These are phyloP conservation scores for Chrysemys picta DNA, from an alignment of 2,113 vertebrate species.

Conservation along the genomic window DNA sequence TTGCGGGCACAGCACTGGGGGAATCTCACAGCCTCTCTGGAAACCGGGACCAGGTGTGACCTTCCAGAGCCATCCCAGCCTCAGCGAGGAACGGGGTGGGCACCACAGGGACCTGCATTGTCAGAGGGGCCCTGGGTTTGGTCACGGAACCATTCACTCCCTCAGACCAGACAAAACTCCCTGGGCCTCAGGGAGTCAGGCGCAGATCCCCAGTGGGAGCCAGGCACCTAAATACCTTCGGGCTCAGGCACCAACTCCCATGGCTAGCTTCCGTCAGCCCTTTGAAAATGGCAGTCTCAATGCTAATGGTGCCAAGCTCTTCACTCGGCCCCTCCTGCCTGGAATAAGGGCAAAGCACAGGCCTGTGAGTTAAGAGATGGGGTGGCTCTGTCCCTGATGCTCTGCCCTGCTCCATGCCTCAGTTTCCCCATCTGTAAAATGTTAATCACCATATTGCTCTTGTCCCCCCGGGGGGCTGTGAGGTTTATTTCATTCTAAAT, in stretches of 20 bases:
- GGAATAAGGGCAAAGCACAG: background rate
- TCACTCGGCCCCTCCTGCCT: background rate
- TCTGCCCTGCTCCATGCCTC: background rate
- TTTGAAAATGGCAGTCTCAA: background rate
- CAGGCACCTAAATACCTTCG: background rate
- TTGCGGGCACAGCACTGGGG: background rate
- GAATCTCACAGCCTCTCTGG: background rate
- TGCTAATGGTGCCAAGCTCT: background rate
- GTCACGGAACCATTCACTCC: background rate
- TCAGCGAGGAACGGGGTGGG: background rate
- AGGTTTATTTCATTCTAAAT: background rate
- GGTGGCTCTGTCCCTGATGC: background rate
- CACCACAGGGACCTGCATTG: background rate
- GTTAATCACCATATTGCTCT: background rate
- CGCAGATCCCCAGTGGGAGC: background rate
- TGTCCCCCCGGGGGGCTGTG: no score
- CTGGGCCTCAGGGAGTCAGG: background rate
- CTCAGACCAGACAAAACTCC: background rate
- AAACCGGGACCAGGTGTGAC: background rate
- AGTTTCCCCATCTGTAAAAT: background rate
- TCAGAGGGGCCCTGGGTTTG: background rate
- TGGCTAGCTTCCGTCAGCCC: background rate
- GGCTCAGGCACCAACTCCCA: background rate
- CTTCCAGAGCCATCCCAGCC: background rate
- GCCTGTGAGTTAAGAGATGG: background rate